These are phyloP conservation scores for Strigamia maritima DNA, from an alignment of 2,888 invertebrate species.

Conservation along the genomic window DNA sequence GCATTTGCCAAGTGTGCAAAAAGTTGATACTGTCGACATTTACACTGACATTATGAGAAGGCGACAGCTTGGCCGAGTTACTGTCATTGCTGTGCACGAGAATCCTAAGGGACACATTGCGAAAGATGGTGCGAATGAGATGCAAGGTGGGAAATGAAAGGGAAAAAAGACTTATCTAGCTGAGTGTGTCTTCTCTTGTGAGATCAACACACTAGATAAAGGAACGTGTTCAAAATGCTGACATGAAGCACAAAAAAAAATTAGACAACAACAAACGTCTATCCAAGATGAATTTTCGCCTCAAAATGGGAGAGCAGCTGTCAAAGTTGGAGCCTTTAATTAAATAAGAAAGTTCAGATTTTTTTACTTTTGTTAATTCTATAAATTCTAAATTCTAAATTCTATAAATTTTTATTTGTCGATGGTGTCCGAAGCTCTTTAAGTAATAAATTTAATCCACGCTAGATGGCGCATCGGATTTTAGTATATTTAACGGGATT, in stretches of 20 bases:
- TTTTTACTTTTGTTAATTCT: no score
- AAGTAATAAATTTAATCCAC: no score
- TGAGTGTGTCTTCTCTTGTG: neutral
- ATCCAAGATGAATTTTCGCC: neutral
- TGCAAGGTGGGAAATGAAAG: neutral
- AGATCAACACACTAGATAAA: conserved; percentile 1
- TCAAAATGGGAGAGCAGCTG: neutral
- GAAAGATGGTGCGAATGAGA: neutral
- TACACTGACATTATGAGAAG: conserved; percentile 23
- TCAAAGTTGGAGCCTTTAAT: neutral
- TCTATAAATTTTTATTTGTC: no score
- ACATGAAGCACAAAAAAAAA: neutral
- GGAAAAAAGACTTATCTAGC: neutral
- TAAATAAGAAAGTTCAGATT: neutral
- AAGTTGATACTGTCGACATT: neutral
- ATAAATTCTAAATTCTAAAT: no score
- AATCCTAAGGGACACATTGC: conserved; percentile 7
- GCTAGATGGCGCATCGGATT: no score
- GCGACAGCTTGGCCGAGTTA: conserved; percentile 20
- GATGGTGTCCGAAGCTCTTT: no score
- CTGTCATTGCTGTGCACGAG: conserved; percentile 9
- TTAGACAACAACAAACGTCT: neutral
- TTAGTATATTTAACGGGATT: no score
- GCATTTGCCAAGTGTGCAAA: neutral
- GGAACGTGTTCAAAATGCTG: neutral